A percentile compares a stretch with the other conserved stretches of the same genome.
Conservation (phyloP, 2,113 vertebrate species). For the Lophochroa leadbeateri region DNA sequence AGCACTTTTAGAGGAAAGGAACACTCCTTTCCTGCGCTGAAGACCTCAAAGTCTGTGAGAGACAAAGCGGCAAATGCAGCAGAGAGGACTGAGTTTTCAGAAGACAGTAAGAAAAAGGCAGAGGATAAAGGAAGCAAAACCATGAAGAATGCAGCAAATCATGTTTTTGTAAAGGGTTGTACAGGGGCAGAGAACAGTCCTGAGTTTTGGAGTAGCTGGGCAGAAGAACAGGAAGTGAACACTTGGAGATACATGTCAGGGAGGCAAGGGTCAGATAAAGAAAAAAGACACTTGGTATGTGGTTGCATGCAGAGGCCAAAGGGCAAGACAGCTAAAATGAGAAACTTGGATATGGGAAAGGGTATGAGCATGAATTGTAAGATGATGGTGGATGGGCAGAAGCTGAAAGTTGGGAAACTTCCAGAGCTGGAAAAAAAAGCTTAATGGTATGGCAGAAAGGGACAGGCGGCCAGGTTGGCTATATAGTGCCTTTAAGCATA, state of each 20-base stretch:
- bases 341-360: neutral
- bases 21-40: neutral
- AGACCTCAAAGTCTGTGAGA: neutral
- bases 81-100: neutral
- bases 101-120: neutral
- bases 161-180: neutral
- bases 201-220: neutral
- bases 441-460: neutral
- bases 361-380: neutral
- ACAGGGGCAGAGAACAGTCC: neutral
- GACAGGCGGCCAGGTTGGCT: neutral
- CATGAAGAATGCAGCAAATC: neutral
- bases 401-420: neutral
- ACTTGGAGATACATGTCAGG: neutral
- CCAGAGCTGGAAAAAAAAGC: neutral
- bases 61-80: neutral
- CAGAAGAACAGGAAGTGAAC: neutral
- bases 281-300: neutral
- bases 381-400: neutral
- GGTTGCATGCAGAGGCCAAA: neutral
- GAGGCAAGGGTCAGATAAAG: neutral
- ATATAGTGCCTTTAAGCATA: neutral
- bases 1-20: neutral
- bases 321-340: neutral
- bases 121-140: neutral